Base-by-base conservation (phyloP, 2,113 vertebrate genomes). In the Ascaphus truei region DNA sequence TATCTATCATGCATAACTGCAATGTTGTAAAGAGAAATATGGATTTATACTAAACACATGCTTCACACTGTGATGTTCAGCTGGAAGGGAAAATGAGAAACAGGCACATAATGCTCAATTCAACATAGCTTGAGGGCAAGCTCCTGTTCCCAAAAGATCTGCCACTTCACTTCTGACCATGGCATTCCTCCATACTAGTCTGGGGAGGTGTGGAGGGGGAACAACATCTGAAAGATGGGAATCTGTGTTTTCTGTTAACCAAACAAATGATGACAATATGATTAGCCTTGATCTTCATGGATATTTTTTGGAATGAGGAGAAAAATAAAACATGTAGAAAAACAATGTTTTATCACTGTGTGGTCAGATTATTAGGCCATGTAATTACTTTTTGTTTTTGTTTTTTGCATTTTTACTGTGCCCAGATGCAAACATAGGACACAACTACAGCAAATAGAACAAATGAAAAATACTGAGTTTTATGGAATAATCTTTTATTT, bases 201-300 rank as follows among this genome's bases (percentile, higher is more conserved):
- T 30, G 26, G 48, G 37, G 51, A 20, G 22, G 6, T 16, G 43
- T 39, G 16, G 20, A 22, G 20, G 64, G n/a, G 16, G 39, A 18
- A n/a, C 3, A 34, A 68, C 37, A 58, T 68, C 64, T 57, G 30
- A 68, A 25, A 33, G 39, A 33, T 16, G 39, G 23, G 29, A 68
- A 18, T 25, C 37, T 52, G 48, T 67, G 64, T 18, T 43, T 67
- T 67, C 25, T 68, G 41, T 57, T 47, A 68, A 7, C 13, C 52
- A 57, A 68, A 68, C 51, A 68, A 47, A 68, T 4, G 48, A n/a
- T 45, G 53, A 47, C 64, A 68, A 29, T 45, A 12, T 26, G 15
- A 65, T 53, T 3, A 9, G 3, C 50, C 62, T 53, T 41, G 34
- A 39, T 53, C 48, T 55, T 15, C 12, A 45, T 18, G 8, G n/a